Evolutionary conservation across 2,113 vertebrate genomes (phyloP).

Genomic region (Polypterus senegalus): DNA sequence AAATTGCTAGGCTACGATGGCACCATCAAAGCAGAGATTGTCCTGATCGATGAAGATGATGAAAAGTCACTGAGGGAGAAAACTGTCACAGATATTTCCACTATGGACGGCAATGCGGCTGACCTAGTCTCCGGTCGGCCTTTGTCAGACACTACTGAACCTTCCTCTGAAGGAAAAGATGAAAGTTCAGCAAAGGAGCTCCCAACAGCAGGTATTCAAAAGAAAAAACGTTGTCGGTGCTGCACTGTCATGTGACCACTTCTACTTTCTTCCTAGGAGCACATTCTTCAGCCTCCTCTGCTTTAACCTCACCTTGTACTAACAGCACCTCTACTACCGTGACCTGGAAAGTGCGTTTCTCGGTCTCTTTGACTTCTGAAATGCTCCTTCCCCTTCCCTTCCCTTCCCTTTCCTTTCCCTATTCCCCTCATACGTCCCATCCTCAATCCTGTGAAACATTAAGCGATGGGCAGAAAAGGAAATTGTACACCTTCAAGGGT

Average conservation of each 20-base stretch:
- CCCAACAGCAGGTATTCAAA: constrained; percentile 87
- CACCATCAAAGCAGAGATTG: constrained; percentile 86
- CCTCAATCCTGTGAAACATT: constrained; percentile 20
- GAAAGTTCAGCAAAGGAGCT: constrained; percentile 75
- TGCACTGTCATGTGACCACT: constrained; percentile 94
- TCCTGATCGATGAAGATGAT: constrained; percentile 88
- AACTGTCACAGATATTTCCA: constrained; percentile 86
- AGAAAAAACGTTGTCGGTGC: constrained; percentile 97
- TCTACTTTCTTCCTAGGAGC: constrained; percentile 48
- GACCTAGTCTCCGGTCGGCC: constrained; percentile 84
- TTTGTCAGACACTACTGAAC: constrained; percentile 80
- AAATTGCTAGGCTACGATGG: constrained; percentile 86
- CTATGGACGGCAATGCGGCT: constrained; percentile 80
- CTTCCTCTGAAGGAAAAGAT: constrained; percentile 85
- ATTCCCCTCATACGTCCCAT: constrained; percentile 15
- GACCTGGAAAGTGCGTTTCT: constrained; percentile 50
- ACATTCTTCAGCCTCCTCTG: constrained; percentile 48
- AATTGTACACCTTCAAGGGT: too few species aligned
- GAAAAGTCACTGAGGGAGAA: constrained; percentile 93
- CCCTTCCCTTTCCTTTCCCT: constrained; percentile 14
- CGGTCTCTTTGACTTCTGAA: constrained; percentile 4
- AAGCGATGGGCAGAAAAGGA: too few species aligned
- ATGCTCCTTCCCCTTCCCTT: constrained; percentile 11
- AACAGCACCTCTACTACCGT: constrained; percentile 73
- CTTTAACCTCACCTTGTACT: constrained; percentile 64